A percentile compares a stretch with the other conserved stretches of the same genome.
Evolutionary conservation across 2,113 vertebrate species (phyloP).

Genomic region (Tinamus guttatus): DNA sequence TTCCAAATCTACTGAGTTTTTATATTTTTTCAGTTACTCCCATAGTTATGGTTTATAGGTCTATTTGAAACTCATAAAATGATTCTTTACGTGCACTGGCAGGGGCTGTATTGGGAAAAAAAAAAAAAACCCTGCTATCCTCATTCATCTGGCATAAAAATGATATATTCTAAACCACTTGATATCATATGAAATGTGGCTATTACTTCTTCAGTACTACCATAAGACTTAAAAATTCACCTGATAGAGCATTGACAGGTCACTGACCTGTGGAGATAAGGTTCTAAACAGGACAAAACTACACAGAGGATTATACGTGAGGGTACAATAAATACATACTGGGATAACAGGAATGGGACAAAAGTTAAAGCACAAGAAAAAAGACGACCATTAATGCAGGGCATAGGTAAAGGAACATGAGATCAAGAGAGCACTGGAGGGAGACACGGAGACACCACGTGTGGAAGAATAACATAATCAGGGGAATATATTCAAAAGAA

Average conservation of each 20-base stretch:
- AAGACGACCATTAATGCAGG: neutral
- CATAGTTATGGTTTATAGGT: neutral
- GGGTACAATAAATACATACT: neutral
- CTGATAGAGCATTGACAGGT: neutral
- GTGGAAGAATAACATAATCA: slow-evolving; percentile 20
- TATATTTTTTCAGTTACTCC: neutral
- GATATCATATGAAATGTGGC: neutral
- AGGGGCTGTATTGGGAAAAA: neutral
- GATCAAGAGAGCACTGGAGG: neutral
- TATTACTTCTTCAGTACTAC: neutral
- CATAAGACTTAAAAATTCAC: neutral
- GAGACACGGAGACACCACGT: neutral
- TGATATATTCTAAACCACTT: neutral
- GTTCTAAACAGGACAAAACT: neutral
- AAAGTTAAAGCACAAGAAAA: neutral
- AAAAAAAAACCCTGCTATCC: neutral
- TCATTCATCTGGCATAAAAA: neutral
- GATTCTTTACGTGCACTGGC: neutral
- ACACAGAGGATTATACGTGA: neutral
- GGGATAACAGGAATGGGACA: neutral
- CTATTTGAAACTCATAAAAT: neutral
- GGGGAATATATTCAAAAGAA: neutral
- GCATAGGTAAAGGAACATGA: neutral
- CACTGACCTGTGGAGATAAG: neutral
- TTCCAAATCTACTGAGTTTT: slow-evolving; percentile 6